Evolutionary conservation across 2,797 vertebrate species (phyloP).

Genomic region (Myotis vivesi): DNA sequence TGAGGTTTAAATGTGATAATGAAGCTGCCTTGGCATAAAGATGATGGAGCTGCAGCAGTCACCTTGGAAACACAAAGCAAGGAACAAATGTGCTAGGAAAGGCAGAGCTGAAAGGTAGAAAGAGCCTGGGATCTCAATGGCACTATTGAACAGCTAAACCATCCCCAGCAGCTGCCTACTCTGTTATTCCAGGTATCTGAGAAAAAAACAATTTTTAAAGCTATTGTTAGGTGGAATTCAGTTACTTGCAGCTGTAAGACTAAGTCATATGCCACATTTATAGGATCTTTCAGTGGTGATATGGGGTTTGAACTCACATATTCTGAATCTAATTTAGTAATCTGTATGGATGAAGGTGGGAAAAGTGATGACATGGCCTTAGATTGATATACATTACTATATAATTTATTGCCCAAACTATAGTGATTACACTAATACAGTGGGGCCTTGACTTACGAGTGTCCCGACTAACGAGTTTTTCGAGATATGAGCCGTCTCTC

Average conservation of each 20-base stretch:
- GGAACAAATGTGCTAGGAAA: not conserved
- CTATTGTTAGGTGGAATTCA: not conserved
- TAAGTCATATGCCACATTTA: not conserved
- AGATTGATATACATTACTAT: not conserved
- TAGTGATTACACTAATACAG: not conserved
- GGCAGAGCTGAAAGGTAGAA: not conserved
- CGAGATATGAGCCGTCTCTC: too few relatives aligned
- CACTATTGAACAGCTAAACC: not conserved
- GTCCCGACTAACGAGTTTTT: too few relatives aligned
- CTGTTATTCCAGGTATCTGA: not conserved
- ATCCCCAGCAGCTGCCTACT: not conserved
- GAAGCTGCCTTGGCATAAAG: not conserved
- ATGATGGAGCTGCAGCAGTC: not conserved
- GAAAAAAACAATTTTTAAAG: slow-evolving; percentile 30
- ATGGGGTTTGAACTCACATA: not conserved
- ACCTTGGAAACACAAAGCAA: slow-evolving; percentile 1
- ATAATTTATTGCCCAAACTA: not conserved
- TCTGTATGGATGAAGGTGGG: not conserved
- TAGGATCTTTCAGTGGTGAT: not conserved
- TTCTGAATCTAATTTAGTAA: not conserved
- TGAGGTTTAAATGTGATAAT: not conserved
- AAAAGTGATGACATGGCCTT: not conserved
- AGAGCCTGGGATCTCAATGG: not conserved
- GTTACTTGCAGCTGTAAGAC: not conserved
- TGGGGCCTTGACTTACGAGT: too few relatives aligned